Evolutionary conservation across 2,797 vertebrate species (phyloP).

Genomic region (Dallia pectoralis): DNA sequence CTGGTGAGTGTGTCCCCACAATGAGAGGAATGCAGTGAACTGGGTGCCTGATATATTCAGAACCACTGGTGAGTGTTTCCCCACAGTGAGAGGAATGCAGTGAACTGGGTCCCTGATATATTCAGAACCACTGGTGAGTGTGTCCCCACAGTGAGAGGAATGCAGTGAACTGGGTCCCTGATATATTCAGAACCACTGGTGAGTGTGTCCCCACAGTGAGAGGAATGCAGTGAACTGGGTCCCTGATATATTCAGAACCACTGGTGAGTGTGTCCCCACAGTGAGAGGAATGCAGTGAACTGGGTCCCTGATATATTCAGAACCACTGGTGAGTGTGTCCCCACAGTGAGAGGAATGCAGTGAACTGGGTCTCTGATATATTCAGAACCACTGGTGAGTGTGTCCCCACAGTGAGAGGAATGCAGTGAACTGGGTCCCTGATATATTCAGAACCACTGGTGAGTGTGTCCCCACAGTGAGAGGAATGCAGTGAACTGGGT

Average conservation of each 20-base stretch:
- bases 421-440: conserved; percentile 67
- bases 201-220: conserved; percentile 38
- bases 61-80: conserved; percentile 22
- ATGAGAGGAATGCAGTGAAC: conserved; percentile 61
- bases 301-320: conserved; percentile 41
- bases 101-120: conserved; percentile 61
- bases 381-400: conserved; percentile 14
- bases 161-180: conserved; percentile 67
- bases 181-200: conserved; percentile 4
- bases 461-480: conserved; percentile 38
- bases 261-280: conserved; percentile 32
- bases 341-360: conserved; percentile 52
- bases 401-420: conserved; percentile 47
- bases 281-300: conserved; percentile 61
- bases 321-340: conserved; percentile 22
- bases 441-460: conserved; percentile 4
- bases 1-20: conserved; percentile 32
- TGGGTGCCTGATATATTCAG: conserved; percentile 41
- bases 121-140: conserved; percentile 14
- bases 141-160: conserved; percentile 47
- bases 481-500: conserved; percentile 66
- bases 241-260: neutral
- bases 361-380: conserved; percentile 61
- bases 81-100: conserved; percentile 52
- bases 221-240: conserved; percentile 66